Percentiles rank a stretch among this genome's conserved stretches.
Conservation (phyloP, 1,140 invertebrate species). For the Antheraea pernyi region DNA sequence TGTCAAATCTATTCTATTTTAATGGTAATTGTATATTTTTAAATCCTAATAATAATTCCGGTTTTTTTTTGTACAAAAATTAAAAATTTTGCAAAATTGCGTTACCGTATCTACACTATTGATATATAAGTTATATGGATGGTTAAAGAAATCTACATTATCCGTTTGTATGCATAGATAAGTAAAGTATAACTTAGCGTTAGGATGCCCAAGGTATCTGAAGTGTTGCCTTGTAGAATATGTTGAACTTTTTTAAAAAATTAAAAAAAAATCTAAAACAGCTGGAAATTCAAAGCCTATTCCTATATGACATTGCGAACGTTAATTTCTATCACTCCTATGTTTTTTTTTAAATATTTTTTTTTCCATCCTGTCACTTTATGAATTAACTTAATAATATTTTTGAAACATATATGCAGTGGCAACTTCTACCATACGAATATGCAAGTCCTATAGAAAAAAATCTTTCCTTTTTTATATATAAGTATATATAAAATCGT, state of each 20-base stretch:
- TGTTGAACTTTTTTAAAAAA: slow-evolving; percentile 37
- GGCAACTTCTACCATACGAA: too few relatives aligned
- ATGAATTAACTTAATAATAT: not conserved
- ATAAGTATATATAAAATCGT: too few relatives aligned
- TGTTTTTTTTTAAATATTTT: slow-evolving; percentile 23
- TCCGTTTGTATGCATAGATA: slow-evolving; percentile 64
- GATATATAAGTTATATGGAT: slow-evolving; percentile 47
- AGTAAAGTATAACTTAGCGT: slow-evolving; percentile 57
- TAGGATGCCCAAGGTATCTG: slow-evolving; percentile 75
- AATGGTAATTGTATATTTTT: slow-evolving; percentile 19
- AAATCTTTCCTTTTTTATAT: too few relatives aligned
- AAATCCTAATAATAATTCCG: not conserved
- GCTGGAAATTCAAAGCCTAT: slow-evolving; percentile 73
- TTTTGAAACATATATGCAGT: too few relatives aligned
- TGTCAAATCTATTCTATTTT: not conserved
- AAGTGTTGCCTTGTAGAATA: slow-evolving; percentile 68
- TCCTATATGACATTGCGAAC: slow-evolving; percentile 54
- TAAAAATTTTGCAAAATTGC: slow-evolving; percentile 32
- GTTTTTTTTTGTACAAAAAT: not conserved
- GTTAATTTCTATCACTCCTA: slow-evolving; percentile 46
- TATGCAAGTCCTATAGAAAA: too few relatives aligned
- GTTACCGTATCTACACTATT: slow-evolving; percentile 48
- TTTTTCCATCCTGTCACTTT: not conserved
- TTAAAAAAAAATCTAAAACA: slow-evolving; percentile 28
- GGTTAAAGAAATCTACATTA: slow-evolving; percentile 65